Evolutionary conservation across 2,888 invertebrate genomes (phyloP).

Genomic region (Sympetrum striolatum): DNA sequence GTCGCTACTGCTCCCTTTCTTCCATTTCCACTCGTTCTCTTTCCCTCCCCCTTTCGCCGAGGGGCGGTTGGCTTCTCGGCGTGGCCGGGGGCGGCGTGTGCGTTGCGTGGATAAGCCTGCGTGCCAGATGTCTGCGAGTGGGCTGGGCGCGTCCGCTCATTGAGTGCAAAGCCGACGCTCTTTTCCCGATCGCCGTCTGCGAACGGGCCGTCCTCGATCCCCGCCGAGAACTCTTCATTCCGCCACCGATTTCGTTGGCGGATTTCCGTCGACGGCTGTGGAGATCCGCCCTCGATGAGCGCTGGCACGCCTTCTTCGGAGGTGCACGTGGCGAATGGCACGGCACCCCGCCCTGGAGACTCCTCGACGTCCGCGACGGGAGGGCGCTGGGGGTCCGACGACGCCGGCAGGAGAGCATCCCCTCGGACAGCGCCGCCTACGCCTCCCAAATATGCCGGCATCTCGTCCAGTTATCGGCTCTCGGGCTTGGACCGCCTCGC

Average conservation of each 20-base stretch:
- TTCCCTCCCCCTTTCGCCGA: not conserved
- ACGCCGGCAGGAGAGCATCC: conserved; percentile 4
- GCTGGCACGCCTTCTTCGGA: conserved; percentile 20
- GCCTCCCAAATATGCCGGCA: conserved; percentile 77
- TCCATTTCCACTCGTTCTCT: not conserved
- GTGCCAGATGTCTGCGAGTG: conserved; percentile 42
- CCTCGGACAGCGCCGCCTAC: conserved; percentile 68
- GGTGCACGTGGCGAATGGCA: conserved; percentile 39
- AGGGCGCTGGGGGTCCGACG: conserved; percentile 18
- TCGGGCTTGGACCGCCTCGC: conserved; percentile 84
- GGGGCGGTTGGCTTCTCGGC: conserved; percentile 32
- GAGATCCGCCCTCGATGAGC: not conserved
- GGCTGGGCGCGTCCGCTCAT: conserved; percentile 39
- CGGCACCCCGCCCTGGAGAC: conserved; percentile 34
- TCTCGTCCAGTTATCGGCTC: conserved; percentile 71
- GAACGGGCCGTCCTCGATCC: not conserved
- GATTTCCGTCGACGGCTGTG: not conserved
- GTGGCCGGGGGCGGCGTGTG: conserved; percentile 42
- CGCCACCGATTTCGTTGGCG: not conserved
- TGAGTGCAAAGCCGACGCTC: not conserved
- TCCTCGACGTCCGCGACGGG: not conserved
- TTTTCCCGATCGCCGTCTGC: not conserved
- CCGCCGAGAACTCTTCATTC: not conserved
- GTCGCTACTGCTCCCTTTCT: not conserved
- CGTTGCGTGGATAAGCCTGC: conserved; percentile 39